Evolutionary conservation across 2,797 vertebrate genomes (phyloP).

Genomic region (Sparus aurata): DNA sequence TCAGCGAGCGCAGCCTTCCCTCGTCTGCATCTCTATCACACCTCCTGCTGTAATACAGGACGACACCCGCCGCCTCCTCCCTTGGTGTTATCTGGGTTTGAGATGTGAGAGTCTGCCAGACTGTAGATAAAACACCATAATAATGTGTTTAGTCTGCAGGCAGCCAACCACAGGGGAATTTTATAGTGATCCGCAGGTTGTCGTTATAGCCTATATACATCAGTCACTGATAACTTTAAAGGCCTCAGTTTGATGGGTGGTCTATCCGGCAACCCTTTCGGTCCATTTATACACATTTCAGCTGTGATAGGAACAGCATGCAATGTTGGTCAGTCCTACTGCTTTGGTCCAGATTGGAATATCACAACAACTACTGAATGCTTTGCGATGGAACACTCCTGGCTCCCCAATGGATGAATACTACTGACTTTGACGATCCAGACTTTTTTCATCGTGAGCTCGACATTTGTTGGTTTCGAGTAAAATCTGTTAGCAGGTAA

Average conservation of each 20-base stretch:
- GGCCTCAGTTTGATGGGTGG: background rate
- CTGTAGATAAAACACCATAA: conserved; percentile 33
- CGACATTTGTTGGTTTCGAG: background rate
- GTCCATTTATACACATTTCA: background rate
- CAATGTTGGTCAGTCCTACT: background rate
- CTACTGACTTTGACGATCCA: background rate
- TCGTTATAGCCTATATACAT: conserved; percentile 7
- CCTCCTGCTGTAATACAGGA: conserved; percentile 38
- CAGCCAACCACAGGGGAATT: conserved; percentile 19
- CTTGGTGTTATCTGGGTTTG: conserved; percentile 24
- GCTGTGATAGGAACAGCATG: background rate
- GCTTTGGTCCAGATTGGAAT: background rate
- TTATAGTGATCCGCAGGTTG: conserved; percentile 32
- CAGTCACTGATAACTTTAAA: background rate
- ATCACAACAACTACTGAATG: background rate
- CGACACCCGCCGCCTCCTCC: conserved; percentile 23
- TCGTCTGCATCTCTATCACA: conserved; percentile 32
- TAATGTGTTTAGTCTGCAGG: conserved; percentile 50
- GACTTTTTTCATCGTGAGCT: background rate
- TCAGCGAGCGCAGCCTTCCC: conserved; percentile 10
- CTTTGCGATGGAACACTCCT: background rate
- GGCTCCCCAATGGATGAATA: background rate
- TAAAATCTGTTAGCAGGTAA: too few relatives aligned
- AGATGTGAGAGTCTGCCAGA: conserved; percentile 45
- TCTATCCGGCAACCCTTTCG: background rate